Percentiles rank a stretch among this genome's conserved stretches.
Conservation (phyloP, 2,888 invertebrate genomes). For the Melinopterus prodromus region DNA sequence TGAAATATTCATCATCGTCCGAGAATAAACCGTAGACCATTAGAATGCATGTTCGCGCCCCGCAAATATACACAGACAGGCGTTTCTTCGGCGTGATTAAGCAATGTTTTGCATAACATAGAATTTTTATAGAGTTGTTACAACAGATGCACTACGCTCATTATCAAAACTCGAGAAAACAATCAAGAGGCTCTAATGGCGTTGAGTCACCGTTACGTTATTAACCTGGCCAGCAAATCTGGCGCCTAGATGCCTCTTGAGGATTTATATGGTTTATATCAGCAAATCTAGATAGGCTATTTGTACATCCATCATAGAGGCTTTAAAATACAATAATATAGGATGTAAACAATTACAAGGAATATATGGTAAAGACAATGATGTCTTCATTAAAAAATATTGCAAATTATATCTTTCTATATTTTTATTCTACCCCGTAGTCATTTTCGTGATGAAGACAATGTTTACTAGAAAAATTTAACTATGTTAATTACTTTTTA, state of each 20-base stretch:
- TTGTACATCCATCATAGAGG: too few species aligned
- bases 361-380: too few species aligned
- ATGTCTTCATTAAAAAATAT: too few species aligned
- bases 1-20: not conserved
- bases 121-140: slow-evolving; percentile 19
- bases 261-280: not conserved
- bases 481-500: too few species aligned
- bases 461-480: too few species aligned
- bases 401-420: too few species aligned
- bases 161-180: slow-evolving; percentile 4
- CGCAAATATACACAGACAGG: not conserved
- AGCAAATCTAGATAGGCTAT: too few species aligned
- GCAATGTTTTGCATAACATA: slow-evolving; percentile 25
- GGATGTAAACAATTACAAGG: too few species aligned
- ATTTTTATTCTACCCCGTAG: too few species aligned
- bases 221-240: not conserved
- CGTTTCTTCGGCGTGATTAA: slow-evolving; percentile 21
- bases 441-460: too few species aligned
- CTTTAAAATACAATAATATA: too few species aligned
- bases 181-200: not conserved
- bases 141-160: slow-evolving; percentile 15
- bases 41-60: not conserved
- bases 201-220: slow-evolving; percentile 4
- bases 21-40: not conserved
- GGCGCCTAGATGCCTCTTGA: not conserved